A percentile compares a stretch with the other conserved stretches of the same genome.
Conservation (phyloP, 2,113 vertebrate species). For the Perognathus longimembris region DNA sequence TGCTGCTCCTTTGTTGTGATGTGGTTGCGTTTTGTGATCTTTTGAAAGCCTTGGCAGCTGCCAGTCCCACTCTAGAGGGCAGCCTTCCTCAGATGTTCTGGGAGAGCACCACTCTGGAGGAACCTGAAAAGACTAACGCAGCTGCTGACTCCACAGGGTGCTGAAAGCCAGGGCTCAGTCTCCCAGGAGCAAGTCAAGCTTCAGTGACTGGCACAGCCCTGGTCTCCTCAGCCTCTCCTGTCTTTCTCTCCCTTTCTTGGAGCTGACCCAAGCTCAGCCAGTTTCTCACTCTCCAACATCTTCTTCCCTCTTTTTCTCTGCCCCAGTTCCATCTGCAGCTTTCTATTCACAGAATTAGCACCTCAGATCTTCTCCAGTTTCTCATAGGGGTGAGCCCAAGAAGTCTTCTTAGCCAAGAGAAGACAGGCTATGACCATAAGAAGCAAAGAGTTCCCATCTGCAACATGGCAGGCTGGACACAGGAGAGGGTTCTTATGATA, state of each 20-base stretch:
- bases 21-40: neutral
- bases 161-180: neutral
- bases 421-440: neutral
- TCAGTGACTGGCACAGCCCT: neutral
- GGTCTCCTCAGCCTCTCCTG: neutral
- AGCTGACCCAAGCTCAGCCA: neutral
- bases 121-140: neutral
- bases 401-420: neutral
- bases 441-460: neutral
- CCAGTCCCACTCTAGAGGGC: neutral
- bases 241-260: neutral
- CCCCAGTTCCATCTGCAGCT: conserved; percentile 17
- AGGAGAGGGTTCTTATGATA: neutral
- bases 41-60: conserved; percentile 1
- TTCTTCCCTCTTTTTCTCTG: conserved; percentile 8
- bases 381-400: rapidly evolving
- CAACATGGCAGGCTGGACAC: neutral
- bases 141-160: neutral
- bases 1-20: conserved; percentile 5
- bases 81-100: neutral
- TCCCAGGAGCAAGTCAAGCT: neutral
- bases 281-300: neutral
- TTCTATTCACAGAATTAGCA: neutral
- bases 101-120: neutral
- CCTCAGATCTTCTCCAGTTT: neutral